A percentile compares a stretch with the other conserved stretches of the same genome.
phyloP scores from a whole-genome alignment of 2,797 vertebrate species.

The Carcharodon carcharias region DNA sequence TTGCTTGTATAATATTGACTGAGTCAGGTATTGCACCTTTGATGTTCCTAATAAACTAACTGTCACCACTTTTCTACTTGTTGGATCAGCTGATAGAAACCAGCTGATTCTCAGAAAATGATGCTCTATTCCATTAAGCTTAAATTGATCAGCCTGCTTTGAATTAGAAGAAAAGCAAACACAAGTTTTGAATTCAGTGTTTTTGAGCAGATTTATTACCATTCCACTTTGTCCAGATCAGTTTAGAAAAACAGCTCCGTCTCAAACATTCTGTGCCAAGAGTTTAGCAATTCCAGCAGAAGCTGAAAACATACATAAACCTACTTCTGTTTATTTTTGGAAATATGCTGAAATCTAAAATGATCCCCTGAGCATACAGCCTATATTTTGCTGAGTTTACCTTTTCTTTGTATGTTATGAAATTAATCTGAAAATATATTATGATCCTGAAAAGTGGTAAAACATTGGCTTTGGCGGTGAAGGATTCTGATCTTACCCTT shows the following conservation, averaged over 20 bases:
- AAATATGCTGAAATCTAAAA: constrained; percentile 9
- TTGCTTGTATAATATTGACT: background rate
- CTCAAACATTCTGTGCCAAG: constrained; percentile 18
- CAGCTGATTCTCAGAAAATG: background rate
- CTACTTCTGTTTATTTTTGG: background rate
- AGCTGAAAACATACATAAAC: constrained; percentile 1
- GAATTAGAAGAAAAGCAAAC: constrained; percentile 7
- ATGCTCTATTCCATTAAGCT: background rate
- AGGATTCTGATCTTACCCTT: background rate
- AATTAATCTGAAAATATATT: constrained; percentile 23
- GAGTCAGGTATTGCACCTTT: background rate
- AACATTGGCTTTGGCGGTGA: background rate
- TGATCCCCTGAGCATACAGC: background rate
- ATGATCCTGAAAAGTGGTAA: constrained; percentile 29
- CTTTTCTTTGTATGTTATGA: constrained; percentile 15
- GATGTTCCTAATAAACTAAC: background rate
- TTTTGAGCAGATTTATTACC: background rate
- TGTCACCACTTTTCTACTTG: background rate
- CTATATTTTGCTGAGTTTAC: background rate
- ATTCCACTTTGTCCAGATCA: constrained; percentile 9
- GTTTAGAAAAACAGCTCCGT: constrained; percentile 23
- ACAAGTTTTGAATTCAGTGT: background rate
- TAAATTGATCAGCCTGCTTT: background rate
- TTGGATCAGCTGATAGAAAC: background rate
- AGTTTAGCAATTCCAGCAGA: background rate